A percentile compares a stretch with the other conserved stretches of the same genome.
These are phyloP conservation scores for Romanogobio albipinnatus DNA, from an alignment of 2,113 vertebrate genomes.

Conservation along the genomic window DNA sequence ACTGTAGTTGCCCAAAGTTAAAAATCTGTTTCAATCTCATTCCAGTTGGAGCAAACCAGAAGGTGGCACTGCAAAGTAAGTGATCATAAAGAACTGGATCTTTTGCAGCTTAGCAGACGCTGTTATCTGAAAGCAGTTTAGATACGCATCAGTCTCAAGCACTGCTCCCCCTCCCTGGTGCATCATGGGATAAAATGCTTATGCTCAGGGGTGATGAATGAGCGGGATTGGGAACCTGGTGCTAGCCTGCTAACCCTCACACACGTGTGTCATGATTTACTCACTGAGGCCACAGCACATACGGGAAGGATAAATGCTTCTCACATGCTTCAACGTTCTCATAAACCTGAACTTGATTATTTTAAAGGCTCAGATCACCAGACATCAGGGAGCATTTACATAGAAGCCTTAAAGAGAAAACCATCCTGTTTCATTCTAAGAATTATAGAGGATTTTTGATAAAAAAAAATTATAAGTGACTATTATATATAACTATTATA, in stretches of 20 bases:
- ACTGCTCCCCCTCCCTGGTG: background rate
- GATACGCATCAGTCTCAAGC: background rate
- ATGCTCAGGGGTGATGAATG: constrained; percentile 6
- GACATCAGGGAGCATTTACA: too few species aligned
- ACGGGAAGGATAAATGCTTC: background rate
- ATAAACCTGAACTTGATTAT: background rate
- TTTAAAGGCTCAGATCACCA: too few species aligned
- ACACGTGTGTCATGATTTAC: background rate
- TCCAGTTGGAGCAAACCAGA: constrained; percentile 86
- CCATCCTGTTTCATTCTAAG: background rate
- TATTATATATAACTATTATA: background rate
- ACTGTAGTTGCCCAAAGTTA: background rate
- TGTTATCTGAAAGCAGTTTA: background rate
- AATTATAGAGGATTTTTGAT: background rate
- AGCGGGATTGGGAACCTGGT: background rate
- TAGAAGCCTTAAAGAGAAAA: background rate
- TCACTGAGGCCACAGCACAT: background rate
- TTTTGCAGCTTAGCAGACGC: background rate
- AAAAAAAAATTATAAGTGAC: too few species aligned
- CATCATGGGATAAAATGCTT: constrained; percentile 3
- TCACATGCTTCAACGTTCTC: background rate
- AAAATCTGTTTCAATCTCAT: constrained; percentile 41
- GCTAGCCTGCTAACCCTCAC: background rate
- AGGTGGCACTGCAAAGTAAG: constrained; percentile 85
- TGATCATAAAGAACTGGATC: constrained; percentile 20